Base-by-base conservation (phyloP, 1,140 invertebrate species). In the Phthorimaea operculella region DNA sequence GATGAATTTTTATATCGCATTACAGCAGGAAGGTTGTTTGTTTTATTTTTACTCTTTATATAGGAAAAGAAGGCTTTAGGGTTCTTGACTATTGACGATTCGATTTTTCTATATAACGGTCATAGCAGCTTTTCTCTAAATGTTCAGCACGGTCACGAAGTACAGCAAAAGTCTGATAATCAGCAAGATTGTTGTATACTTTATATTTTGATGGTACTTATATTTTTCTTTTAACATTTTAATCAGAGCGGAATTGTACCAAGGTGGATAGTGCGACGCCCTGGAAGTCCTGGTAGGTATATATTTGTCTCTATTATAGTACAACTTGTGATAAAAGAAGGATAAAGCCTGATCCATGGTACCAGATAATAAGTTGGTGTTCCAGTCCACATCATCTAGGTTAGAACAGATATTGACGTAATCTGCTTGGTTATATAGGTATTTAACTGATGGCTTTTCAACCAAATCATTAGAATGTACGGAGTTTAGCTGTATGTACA, bases 31-130 rank as follows among this genome's bases (percentile, higher is more conserved):
- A 21, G 33, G 1, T 50, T 10, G 36, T 45, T 57, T 15, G 15
- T 18, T 8, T 59, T 39, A 4, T 59, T 45, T 59, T 53, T 60
- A 21, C 44, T 54, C 51, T 66, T 66, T 18, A 63, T 47, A n/a
- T 55, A 66, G 7, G 52, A 44, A 58, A 58, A 66, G 15, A 66
- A 66, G 1, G 33, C 33, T 39, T 45, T 58, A 12, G 64, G 64
- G 16, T 60, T 58, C 51, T 33, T 58, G 9, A 16, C 28, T 8
- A 66, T 60, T 34, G 33, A 50, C 1, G 52, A 12, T 44, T 62
- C 63, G n/a, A 65, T 54, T 1, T 10, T 10, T 12, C 17, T 15
- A 63, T 60, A 53, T 63, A 66, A 16, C 28, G 7, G 4, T 18
- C 6, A 45, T 28, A 58, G 60, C 34, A 59, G 17, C 3, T 45